A percentile compares a stretch with the other conserved stretches of the same genome.
Conservation (phyloP, 1,140 invertebrate genomes). For the Heterodera schachtii region DNA sequence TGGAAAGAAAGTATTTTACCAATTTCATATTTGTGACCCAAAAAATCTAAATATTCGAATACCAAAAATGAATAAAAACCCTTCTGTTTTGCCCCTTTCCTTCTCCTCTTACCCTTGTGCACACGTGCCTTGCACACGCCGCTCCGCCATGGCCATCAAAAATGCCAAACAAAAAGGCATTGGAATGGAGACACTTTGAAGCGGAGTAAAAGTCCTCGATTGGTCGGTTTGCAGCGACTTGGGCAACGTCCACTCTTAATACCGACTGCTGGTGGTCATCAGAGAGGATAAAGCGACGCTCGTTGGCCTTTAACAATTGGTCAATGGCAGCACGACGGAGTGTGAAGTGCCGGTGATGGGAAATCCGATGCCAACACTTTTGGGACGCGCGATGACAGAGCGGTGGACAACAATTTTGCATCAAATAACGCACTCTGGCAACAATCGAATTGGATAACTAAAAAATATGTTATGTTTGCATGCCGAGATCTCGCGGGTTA, state of each 20-base stretch:
- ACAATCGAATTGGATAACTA: too few relatives aligned
- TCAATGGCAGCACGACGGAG: slow-evolving; percentile 11
- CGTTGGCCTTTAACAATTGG: slow-evolving; percentile 18
- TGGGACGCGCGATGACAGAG: not conserved
- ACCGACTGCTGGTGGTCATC: slow-evolving; percentile 25
- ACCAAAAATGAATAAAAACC: too few relatives aligned
- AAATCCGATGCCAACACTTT: not conserved
- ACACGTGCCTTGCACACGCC: slow-evolving; percentile 57
- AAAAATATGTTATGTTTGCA: too few relatives aligned
- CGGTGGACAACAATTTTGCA: slow-evolving; percentile 10
- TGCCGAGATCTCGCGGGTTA: too few relatives aligned
- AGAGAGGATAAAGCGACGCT: not conserved
- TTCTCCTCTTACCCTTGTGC: slow-evolving; percentile 44
- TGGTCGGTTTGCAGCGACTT: slow-evolving; percentile 61
- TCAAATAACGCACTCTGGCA: not conserved
- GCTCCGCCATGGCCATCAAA: slow-evolving; percentile 64
- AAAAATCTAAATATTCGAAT: too few relatives aligned
- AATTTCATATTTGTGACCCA: too few relatives aligned
- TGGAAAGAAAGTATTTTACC: not conserved
- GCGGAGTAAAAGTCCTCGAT: slow-evolving; percentile 64
- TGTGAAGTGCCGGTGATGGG: not conserved
- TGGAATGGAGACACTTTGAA: slow-evolving; percentile 61
- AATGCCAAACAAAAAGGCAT: slow-evolving; percentile 60
- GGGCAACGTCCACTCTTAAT: slow-evolving; percentile 53
- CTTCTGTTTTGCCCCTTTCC: not conserved